A percentile compares a stretch with the other conserved stretches of the same genome.
These are phyloP conservation scores for Acanthurus lineatus DNA, from an alignment of 2,797 vertebrate species.

Conservation along the genomic window DNA sequence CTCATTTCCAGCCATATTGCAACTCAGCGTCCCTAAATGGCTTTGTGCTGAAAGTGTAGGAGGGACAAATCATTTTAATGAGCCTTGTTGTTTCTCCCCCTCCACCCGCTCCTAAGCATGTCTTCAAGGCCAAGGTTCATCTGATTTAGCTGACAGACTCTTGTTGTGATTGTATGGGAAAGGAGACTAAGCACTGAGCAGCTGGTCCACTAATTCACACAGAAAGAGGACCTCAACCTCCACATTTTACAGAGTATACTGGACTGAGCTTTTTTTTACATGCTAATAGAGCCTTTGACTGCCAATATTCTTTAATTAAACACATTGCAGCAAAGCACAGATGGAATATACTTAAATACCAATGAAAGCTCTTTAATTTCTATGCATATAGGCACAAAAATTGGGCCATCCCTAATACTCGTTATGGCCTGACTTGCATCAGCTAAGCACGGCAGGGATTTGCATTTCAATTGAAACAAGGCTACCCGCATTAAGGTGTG, in stretches of 20 bases:
- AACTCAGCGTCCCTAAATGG: slow-evolving; percentile 19
- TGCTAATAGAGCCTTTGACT: slow-evolving; percentile 26
- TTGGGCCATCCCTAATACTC: no score
- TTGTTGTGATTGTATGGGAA: slow-evolving; percentile 58
- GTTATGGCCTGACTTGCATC: no score
- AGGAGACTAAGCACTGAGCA: slow-evolving; percentile 23
- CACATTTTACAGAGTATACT: slow-evolving; percentile 14
- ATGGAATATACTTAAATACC: slow-evolving; percentile 17
- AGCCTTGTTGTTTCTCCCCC: slow-evolving; percentile 51
- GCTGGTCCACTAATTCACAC: slow-evolving; percentile 43
- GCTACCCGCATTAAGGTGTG: no score
- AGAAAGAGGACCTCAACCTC: slow-evolving; percentile 35
- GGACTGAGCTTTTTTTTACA: slow-evolving; percentile 33
- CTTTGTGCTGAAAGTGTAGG: slow-evolving; percentile 50
- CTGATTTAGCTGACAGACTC: slow-evolving; percentile 63
- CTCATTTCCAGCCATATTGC: slow-evolving; percentile 1
- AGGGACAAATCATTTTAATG: slow-evolving; percentile 71
- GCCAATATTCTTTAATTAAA: slow-evolving; percentile 36
- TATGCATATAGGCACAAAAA: not conserved
- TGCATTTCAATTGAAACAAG: no score
- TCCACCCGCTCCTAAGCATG: slow-evolving; percentile 40
- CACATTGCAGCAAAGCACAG: slow-evolving; percentile 13
- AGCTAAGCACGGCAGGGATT: no score
- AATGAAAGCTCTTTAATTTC: not conserved
- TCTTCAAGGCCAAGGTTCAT: slow-evolving; percentile 67